Conservation (phyloP, 2,888 invertebrate species). For the Callosobruchus maculatus region DNA sequence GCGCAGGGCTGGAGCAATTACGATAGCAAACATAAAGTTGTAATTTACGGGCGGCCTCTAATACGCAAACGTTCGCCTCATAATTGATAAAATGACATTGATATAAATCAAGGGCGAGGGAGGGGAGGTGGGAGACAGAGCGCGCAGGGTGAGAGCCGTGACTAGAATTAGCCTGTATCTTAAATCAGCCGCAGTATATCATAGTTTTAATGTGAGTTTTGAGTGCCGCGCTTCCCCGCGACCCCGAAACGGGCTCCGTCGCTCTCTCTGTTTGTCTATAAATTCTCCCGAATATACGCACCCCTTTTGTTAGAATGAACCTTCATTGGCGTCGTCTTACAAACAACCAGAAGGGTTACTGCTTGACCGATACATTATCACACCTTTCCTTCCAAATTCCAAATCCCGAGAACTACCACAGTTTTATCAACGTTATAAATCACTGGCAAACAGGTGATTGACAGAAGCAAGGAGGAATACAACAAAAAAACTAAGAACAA, state of each 20-base stretch:
- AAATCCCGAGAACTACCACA: no score
- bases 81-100: constrained; percentile 52
- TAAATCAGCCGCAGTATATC: constrained; percentile 50
- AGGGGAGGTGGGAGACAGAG: background rate
- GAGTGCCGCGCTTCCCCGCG: constrained; percentile 38
- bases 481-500: no score
- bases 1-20: constrained; percentile 38
- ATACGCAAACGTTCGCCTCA: constrained; percentile 39
- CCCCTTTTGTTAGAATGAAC: constrained; percentile 28
- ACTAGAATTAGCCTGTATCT: constrained; percentile 50
- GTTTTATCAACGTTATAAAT: no score
- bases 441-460: no score
- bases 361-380: background rate
- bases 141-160: constrained; percentile 34
- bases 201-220: constrained; percentile 50
- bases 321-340: background rate
- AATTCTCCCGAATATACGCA: constrained; percentile 45
- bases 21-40: constrained; percentile 45
- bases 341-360: background rate
- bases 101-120: constrained; percentile 47
- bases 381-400: no score
- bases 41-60: constrained; percentile 43
- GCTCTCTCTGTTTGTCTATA: constrained; percentile 47
- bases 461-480: no score
- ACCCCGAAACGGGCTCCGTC: constrained; percentile 29